Evolutionary conservation across 2,113 vertebrate genomes (phyloP).

Genomic region (Cottus gobio): DNA sequence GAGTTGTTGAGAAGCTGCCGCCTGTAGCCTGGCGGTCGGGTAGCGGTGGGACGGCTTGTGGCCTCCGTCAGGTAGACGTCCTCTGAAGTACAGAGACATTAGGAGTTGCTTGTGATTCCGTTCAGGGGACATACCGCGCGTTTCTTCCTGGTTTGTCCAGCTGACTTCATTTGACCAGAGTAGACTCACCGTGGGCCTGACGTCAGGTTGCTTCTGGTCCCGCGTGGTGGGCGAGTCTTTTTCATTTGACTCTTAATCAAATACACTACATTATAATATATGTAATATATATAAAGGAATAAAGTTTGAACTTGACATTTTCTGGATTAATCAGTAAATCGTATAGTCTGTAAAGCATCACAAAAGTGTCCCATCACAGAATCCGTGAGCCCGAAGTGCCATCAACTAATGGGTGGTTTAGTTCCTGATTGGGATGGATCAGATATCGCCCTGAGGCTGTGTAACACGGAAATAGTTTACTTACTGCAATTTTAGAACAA

Average conservation of each 20-base stretch:
- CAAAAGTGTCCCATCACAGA: background rate
- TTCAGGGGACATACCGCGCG: no score
- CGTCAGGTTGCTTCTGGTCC: background rate
- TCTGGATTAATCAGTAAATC: no score
- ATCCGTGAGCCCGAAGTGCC: background rate
- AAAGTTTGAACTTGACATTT: no score
- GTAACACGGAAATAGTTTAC: background rate
- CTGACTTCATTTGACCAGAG: background rate
- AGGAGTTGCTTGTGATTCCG: background rate
- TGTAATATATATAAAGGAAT: no score
- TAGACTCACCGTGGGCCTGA: background rate
- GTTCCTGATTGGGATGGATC: background rate
- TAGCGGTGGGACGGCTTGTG: background rate
- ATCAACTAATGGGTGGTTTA: background rate
- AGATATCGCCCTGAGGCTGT: background rate
- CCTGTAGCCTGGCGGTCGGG: background rate
- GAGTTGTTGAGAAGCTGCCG: background rate
- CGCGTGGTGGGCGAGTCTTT: background rate
- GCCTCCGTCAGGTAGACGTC: slow-evolving; percentile 38
- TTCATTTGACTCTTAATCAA: background rate
- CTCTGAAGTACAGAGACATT: no score
- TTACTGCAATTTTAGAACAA: background rate
- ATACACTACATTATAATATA: no score
- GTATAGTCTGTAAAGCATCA: background rate
- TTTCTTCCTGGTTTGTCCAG: background rate